A percentile compares a stretch with the other conserved stretches of the same genome.
Evolutionary conservation across 2,113 vertebrate species (phyloP).

Genomic region (Cyprinodon tularosa): DNA sequence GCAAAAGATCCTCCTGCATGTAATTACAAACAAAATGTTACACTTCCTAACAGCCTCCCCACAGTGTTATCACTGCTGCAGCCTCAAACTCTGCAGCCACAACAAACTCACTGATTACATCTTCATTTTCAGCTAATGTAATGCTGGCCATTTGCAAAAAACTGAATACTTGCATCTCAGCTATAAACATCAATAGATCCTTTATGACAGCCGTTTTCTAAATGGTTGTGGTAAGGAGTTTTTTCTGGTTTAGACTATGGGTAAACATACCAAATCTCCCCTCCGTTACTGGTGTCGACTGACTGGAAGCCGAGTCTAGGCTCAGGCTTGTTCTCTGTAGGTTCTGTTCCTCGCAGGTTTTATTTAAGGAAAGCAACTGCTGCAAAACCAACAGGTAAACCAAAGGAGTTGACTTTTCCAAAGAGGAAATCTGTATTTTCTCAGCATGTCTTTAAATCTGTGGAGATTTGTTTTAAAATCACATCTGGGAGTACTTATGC

Average conservation of each 20-base stretch:
- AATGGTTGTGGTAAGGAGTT: background rate
- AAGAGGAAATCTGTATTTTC: background rate
- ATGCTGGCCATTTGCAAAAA: background rate
- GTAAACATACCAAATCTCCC: too few relatives aligned
- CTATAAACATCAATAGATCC: conserved; percentile 3
- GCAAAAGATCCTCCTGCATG: conserved; percentile 7
- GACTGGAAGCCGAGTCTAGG: too few relatives aligned
- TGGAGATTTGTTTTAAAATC: background rate
- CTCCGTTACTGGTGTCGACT: too few relatives aligned
- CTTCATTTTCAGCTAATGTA: background rate
- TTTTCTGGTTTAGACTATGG: conserved; percentile 8
- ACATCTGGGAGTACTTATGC: background rate
- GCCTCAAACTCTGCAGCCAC: conserved; percentile 7
- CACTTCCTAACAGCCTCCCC: background rate
- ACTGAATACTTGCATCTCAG: background rate
- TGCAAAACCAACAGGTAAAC: background rate
- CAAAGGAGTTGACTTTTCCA: background rate
- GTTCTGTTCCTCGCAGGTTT: too few relatives aligned
- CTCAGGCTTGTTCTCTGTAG: too few relatives aligned
- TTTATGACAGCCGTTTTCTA: background rate
- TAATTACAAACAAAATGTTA: background rate
- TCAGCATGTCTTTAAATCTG: background rate
- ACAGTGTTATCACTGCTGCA: conserved; percentile 8
- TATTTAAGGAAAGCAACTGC: background rate
- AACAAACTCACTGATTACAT: conserved; percentile 1